Evolutionary conservation across 2,797 vertebrate genomes (phyloP).

Genomic region (Rachycentron canadum): DNA sequence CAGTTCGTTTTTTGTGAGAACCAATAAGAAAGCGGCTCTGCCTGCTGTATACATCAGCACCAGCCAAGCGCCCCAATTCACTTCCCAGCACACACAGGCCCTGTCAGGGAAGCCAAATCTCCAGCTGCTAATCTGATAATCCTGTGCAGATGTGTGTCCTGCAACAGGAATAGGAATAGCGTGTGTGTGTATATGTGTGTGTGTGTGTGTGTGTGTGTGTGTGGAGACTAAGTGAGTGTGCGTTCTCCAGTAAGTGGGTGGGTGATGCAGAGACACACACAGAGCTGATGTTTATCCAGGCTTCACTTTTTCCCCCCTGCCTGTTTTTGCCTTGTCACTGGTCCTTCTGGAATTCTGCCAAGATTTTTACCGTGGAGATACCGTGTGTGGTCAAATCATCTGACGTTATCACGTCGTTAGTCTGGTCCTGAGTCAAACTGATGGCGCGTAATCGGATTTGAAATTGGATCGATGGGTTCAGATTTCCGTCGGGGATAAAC

Average conservation of each 20-base stretch:
- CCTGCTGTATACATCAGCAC: constrained; percentile 29
- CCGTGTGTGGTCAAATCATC: not conserved
- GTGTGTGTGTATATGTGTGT: constrained; percentile 39
- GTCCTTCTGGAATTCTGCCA: constrained; percentile 38
- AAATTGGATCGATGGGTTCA: not conserved
- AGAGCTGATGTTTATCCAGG: constrained; percentile 39
- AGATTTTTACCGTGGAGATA: not conserved
- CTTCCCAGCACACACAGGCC: constrained; percentile 40
- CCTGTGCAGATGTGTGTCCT: constrained; percentile 81
- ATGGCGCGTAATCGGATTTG: not conserved
- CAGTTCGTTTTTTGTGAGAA: constrained; percentile 20
- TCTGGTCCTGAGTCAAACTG: not conserved
- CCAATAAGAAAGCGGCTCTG: constrained; percentile 32
- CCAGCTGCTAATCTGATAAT: constrained; percentile 86
- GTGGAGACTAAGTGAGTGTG: constrained; percentile 33
- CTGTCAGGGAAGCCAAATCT: constrained; percentile 72
- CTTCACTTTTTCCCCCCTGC: constrained; percentile 10
- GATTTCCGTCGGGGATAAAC: not conserved
- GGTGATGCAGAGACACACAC: constrained; percentile 36
- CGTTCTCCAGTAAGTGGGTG: constrained; percentile 55
- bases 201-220: constrained; percentile 41
- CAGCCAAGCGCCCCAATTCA: constrained; percentile 65
- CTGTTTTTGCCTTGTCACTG: constrained; percentile 34
- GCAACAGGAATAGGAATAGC: constrained; percentile 48
- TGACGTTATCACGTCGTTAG: not conserved